Conservation (phyloP, 1,140 invertebrate species). For the Papilio helenus region DNA sequence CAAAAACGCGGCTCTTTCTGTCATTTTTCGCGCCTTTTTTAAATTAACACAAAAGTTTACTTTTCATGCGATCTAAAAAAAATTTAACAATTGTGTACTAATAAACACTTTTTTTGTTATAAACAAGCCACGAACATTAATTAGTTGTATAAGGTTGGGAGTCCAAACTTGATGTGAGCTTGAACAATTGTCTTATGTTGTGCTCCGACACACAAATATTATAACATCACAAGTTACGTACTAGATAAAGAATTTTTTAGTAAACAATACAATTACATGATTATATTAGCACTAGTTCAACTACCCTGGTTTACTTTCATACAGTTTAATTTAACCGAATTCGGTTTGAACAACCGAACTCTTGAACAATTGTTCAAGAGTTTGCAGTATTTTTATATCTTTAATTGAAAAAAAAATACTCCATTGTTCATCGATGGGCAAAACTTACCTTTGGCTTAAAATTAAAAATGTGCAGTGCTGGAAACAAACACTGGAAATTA, state of each 20-base stretch:
- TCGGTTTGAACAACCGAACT: too few species aligned
- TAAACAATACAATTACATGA: conserved; percentile 8
- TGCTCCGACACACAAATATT: neutral
- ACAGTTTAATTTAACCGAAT: neutral
- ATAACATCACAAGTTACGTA: neutral
- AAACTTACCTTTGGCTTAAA: neutral
- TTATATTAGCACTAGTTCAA: neutral
- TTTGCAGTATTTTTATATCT: too few species aligned
- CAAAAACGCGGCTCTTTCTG: conserved; percentile 19
- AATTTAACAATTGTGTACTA: neutral
- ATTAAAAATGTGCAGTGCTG: too few species aligned
- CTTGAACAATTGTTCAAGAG: neutral
- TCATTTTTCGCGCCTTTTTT: conserved; percentile 38
- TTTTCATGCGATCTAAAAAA: neutral
- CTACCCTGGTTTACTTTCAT: neutral
- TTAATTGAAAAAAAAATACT: neutral
- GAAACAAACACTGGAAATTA: too few species aligned
- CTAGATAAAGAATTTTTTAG: neutral
- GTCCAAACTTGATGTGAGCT: conserved; percentile 7
- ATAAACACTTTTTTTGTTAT: neutral
- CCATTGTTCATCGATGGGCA: too few species aligned
- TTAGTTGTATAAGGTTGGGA: neutral
- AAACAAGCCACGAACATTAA: neutral
- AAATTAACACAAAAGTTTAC: conserved; percentile 23
- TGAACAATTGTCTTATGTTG: neutral